phyloP scores from a whole-genome alignment of 2,797 vertebrate genomes.

The Loriculus beryllinus region DNA sequence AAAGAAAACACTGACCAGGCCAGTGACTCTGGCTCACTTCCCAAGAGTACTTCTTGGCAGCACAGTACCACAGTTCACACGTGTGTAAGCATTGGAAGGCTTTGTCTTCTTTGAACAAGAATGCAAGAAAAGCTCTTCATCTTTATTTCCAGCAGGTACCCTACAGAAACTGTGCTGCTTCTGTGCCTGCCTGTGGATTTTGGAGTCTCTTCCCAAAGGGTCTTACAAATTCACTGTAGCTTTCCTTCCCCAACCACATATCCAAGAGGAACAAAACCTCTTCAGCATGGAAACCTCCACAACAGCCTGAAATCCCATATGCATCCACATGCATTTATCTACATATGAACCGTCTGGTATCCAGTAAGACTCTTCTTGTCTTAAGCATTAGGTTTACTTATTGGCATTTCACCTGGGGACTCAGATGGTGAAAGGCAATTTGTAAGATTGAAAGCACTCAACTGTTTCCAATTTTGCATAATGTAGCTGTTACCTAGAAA shows the following conservation, averaged over 20 bases:
- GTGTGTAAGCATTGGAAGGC: not conserved
- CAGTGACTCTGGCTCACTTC: not conserved
- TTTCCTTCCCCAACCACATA: not conserved
- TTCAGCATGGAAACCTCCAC: not conserved
- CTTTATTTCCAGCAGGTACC: not conserved
- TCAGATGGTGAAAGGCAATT: not conserved
- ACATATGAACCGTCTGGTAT: not conserved
- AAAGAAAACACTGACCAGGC: not conserved
- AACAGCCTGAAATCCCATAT: not conserved
- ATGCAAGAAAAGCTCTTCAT: not conserved
- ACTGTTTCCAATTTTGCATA: not conserved
- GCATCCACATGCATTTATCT: not conserved
- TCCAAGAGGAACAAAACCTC: conserved; percentile 1
- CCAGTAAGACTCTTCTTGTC: not conserved
- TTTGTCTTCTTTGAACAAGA: not conserved
- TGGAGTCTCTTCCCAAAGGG: not conserved
- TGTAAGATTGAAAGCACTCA: not conserved
- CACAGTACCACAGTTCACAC: not conserved
- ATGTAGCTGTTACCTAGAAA: not conserved
- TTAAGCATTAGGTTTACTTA: not conserved
- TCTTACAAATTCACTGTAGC: not conserved
- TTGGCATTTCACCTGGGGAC: not conserved
- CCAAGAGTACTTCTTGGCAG: not conserved
- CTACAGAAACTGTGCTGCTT: not conserved
- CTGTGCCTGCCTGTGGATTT: not conserved